phyloP scores from a whole-genome alignment of 37 sponge, comb jelly and placozoan genomes.

The Ephydatia muelleri region DNA sequence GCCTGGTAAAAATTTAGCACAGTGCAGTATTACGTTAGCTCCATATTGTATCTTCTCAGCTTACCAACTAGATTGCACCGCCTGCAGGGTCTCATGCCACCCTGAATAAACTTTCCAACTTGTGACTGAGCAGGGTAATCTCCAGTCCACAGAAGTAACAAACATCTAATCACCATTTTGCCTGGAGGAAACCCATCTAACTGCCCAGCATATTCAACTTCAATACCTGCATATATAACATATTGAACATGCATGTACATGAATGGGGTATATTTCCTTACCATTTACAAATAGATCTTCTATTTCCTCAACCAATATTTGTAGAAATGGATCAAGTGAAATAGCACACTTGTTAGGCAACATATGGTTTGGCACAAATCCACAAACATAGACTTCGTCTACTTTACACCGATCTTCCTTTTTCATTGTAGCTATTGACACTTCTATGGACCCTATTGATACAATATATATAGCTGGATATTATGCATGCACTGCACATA shows the following conservation, averaged over 20 bases:
- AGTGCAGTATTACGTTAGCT: not conserved
- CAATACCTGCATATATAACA: constrained; percentile 18
- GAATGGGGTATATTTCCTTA: constrained; percentile 7
- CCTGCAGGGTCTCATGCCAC: constrained; percentile 21
- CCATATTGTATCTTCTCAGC: not conserved
- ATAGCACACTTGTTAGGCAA: constrained; percentile 21
- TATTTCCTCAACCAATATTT: constrained; percentile 18
- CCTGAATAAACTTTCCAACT: constrained; percentile 30
- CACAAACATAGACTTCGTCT: constrained; percentile 45
- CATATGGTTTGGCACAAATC: constrained; percentile 37
- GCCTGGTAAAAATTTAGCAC: constrained; percentile 1
- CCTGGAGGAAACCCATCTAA: constrained; percentile 30
- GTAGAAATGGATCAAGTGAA: constrained; percentile 25
- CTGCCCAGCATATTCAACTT: constrained; percentile 14
- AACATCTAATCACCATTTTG: constrained; percentile 4
- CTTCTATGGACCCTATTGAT: constrained; percentile 27
- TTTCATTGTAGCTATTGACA: constrained; percentile 30
- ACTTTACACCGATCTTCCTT: constrained; percentile 18
- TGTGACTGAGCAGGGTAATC: constrained; percentile 36
- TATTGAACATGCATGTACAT: not conserved
- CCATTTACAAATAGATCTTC: constrained; percentile 38
- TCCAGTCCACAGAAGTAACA: constrained; percentile 34
- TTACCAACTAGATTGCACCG: constrained; percentile 13
- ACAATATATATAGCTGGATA: not conserved
- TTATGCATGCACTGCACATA: not conserved